A percentile compares a stretch with the other conserved stretches of the same genome.
Evolutionary conservation across 2,888 invertebrate species (phyloP).

Genomic region (Cheilosia vernalis): DNA sequence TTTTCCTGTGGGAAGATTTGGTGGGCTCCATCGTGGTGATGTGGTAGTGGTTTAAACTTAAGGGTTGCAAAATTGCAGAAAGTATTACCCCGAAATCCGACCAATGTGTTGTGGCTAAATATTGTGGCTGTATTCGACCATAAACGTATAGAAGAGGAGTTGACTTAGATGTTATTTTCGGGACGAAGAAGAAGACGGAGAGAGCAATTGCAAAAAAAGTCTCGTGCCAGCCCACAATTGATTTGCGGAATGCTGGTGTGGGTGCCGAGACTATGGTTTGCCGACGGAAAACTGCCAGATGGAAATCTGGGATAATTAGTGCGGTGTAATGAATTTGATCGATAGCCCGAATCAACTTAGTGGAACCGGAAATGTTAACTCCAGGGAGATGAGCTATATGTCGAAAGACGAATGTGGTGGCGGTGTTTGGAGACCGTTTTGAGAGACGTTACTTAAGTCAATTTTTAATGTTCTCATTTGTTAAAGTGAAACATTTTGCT

Average conservation of each 20-base stretch:
- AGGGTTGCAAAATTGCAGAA: constrained; percentile 75
- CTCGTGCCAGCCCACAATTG: constrained; percentile 74
- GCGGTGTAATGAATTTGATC: constrained; percentile 4
- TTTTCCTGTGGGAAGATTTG: constrained; percentile 74
- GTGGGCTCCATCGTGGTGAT: constrained; percentile 75
- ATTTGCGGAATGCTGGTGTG: constrained; percentile 32
- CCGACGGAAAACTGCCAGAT: constrained; percentile 58
- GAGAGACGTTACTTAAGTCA: too few relatives aligned
- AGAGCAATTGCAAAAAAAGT: constrained; percentile 21
- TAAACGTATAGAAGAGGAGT: constrained; percentile 73
- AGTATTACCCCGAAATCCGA: constrained; percentile 76
- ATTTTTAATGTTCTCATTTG: too few relatives aligned
- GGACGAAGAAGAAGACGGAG: constrained; percentile 31
- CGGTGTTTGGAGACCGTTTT: too few relatives aligned
- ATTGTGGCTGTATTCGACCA: constrained; percentile 77
- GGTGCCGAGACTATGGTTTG: constrained; percentile 15
- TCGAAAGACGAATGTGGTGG: too few relatives aligned
- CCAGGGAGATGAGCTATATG: background rate
- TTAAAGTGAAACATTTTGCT: too few relatives aligned
- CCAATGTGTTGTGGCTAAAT: constrained; percentile 79
- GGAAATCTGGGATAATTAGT: constrained; percentile 22
- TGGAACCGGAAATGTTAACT: background rate
- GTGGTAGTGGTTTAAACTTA: constrained; percentile 74
- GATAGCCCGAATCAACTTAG: constrained; percentile 5
- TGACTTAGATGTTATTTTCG: constrained; percentile 68